These are phyloP conservation scores for Sinelater perroti DNA, from an alignment of 2,888 invertebrate species.

Conservation along the genomic window DNA sequence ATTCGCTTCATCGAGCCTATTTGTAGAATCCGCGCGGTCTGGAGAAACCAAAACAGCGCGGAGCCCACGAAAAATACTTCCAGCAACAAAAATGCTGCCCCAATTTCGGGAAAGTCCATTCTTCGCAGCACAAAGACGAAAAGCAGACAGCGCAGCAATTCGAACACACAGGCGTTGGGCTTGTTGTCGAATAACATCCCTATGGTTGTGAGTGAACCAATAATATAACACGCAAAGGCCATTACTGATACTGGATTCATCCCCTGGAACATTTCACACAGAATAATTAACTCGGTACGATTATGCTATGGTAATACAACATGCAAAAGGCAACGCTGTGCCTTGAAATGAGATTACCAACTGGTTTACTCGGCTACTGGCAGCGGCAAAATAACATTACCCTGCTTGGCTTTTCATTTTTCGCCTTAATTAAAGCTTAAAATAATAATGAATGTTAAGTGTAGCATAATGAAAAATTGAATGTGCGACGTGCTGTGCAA, in stretches of 20 bases:
- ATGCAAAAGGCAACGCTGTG: neutral
- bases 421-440: no score
- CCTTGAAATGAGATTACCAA: neutral
- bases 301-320: neutral
- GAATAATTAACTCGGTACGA: conserved; percentile 8
- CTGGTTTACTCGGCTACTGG: neutral
- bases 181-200: conserved; percentile 77
- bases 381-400: no score
- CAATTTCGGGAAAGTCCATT: conserved; percentile 57
- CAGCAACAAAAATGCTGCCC: conserved; percentile 60
- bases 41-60: conserved; percentile 72
- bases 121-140: conserved; percentile 63
- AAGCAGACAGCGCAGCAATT: conserved; percentile 72
- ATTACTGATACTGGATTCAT: conserved; percentile 69
- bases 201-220: conserved; percentile 73
- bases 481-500: no score
- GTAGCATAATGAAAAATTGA: no score
- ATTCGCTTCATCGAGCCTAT: conserved; percentile 60
- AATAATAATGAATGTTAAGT: no score
- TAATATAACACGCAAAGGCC: conserved; percentile 70
- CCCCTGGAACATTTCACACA: conserved; percentile 63
- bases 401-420: no score
- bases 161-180: conserved; percentile 68
- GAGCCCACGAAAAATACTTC: conserved; percentile 69
- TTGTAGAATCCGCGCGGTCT: conserved; percentile 67